A percentile compares a stretch with the other conserved stretches of the same genome.
Evolutionary conservation across 1,140 invertebrate genomes (phyloP).

Genomic region (Saccostrea cuccullata): DNA sequence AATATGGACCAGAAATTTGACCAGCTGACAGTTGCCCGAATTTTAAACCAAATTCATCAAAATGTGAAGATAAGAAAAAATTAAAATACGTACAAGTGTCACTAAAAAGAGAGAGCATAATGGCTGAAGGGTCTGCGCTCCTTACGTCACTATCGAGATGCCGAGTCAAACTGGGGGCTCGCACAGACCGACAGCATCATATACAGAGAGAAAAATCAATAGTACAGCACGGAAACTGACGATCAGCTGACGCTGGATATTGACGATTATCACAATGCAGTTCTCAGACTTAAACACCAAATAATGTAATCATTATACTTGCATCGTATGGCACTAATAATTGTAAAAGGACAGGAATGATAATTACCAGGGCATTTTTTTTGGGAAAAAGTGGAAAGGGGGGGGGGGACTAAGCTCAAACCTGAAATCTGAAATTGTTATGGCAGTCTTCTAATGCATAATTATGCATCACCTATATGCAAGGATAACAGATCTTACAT

Average conservation of each 20-base stretch:
- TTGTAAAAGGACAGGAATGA: no score
- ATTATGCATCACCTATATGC: no score
- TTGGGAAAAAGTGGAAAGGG: no score
- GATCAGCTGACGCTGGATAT: not conserved
- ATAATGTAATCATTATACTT: not conserved
- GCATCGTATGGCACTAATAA: not conserved
- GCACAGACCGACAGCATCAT: not conserved
- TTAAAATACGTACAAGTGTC: slow-evolving; percentile 5
- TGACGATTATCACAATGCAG: not conserved
- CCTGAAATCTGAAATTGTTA: no score
- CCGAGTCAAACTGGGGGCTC: not conserved
- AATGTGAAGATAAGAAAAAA: slow-evolving; percentile 19
- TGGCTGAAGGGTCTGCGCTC: not conserved
- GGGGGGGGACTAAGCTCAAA: no score
- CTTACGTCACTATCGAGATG: not conserved
- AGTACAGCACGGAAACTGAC: not conserved
- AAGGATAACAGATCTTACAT: no score
- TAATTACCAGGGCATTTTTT: no score
- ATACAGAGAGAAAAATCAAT: slow-evolving; percentile 27
- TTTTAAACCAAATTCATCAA: not conserved
- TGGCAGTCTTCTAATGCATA: no score
- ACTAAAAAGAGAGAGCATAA: slow-evolving; percentile 21
- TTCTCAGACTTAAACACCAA: not conserved
- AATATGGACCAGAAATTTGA: not conserved
- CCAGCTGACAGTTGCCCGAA: not conserved